phyloP scores from a whole-genome alignment of 2,113 vertebrate species.

The Caranx melampygus region DNA sequence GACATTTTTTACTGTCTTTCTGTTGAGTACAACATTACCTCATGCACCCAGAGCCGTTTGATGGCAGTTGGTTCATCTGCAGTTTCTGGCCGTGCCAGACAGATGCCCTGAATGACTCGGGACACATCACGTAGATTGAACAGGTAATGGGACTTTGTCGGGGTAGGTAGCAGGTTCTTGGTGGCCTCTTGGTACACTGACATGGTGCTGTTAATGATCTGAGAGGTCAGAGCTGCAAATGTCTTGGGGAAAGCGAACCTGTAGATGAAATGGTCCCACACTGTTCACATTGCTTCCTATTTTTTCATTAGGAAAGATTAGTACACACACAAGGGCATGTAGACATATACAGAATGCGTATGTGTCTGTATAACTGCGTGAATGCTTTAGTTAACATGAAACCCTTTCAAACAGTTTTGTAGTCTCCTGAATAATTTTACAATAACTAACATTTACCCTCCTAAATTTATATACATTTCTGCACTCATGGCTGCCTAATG shows the following conservation, averaged over 20 bases:
- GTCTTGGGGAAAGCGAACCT: slow-evolving; percentile 88
- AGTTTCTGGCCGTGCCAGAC: slow-evolving; percentile 90
- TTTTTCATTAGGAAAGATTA: no score
- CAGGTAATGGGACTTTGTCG: slow-evolving; percentile 92
- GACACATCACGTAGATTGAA: slow-evolving; percentile 94
- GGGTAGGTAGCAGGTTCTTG: slow-evolving; percentile 91
- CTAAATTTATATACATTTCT: not conserved
- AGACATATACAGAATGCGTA: not conserved
- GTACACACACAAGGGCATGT: no score
- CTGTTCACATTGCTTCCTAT: not conserved
- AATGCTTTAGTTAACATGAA: slow-evolving; percentile 11
- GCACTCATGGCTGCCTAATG: not conserved
- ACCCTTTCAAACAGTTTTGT: slow-evolving; percentile 19
- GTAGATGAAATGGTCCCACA: slow-evolving; percentile 25
- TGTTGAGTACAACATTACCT: slow-evolving; percentile 80
- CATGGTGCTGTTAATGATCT: slow-evolving; percentile 88
- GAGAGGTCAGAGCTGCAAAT: slow-evolving; percentile 85
- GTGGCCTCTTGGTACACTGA: slow-evolving; percentile 89
- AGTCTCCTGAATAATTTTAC: not conserved
- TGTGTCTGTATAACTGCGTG: not conserved
- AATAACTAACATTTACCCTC: not conserved
- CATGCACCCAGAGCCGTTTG: slow-evolving; percentile 94
- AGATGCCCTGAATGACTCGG: slow-evolving; percentile 92
- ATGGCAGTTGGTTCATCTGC: slow-evolving; percentile 81
- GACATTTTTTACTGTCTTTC: not conserved